Percentiles rank a stretch among this genome's conserved stretches.
Evolutionary conservation across 2,888 invertebrate genomes (phyloP).

Genomic region (Mesorhabditis belari): DNA sequence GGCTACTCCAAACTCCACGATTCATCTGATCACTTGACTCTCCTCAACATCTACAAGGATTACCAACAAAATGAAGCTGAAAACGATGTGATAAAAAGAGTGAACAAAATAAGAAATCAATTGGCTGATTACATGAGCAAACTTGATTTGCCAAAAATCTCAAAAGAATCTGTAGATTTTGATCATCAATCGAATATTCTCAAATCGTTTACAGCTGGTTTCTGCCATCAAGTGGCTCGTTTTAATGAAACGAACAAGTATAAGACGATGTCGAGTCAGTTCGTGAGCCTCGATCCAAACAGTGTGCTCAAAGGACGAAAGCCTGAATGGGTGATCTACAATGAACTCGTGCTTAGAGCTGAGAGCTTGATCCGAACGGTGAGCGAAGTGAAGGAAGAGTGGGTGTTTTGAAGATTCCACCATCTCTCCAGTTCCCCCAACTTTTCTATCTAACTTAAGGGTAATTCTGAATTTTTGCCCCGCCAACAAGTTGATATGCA

Average conservation of each 20-base stretch:
- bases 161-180: conserved; percentile 89
- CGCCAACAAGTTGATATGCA: too few relatives aligned
- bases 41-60: conserved; percentile 96
- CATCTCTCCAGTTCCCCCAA: conserved; percentile 96
- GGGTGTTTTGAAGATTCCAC: conserved; percentile 84
- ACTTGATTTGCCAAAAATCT: conserved; percentile 57
- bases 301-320: conserved; percentile 98
- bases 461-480: too few relatives aligned
- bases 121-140: conserved; percentile 93
- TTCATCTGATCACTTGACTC: conserved; percentile 94
- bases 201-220: conserved; percentile 93
- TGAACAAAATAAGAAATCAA: conserved; percentile 93
- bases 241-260: conserved; percentile 94
- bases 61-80: conserved; percentile 98
- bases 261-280: conserved; percentile 96
- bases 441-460: too few relatives aligned
- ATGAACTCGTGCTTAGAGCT: conserved; percentile 96
- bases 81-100: conserved; percentile 89
- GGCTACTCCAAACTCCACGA: conserved; percentile 98
- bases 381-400: conserved; percentile 85
- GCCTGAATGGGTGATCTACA: conserved; percentile 99
- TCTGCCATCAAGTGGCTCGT: conserved; percentile 99
- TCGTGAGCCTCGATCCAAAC: conserved; percentile 94
- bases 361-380: conserved; percentile 98
- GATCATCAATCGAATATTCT: conserved; percentile 97